Evolutionary conservation across 1,140 invertebrate genomes (phyloP), one percentile per base, ranked within the genome.

Genomic region (Trachelipus rathkii): DNA sequence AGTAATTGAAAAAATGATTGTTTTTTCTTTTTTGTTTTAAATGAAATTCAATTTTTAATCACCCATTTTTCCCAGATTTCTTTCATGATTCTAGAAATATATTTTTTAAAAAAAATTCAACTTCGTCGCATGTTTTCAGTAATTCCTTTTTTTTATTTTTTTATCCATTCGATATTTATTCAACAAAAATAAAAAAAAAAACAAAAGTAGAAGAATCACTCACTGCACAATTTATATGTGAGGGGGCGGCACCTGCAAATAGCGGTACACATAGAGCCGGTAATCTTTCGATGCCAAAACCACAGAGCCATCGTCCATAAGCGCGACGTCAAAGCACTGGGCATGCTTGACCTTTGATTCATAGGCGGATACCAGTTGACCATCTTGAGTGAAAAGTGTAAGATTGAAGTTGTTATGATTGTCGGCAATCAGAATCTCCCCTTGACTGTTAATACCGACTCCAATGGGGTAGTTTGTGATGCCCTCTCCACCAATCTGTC

Each of bases 321-420:
- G 89, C 11, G 97, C 95, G 33, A 99, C 96, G 85, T 99, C 97
- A 86, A 99, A 99, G 87, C 97, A 99, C 85, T 99, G 97, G 33
- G 97, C 97, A 85, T 99, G 97, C 86, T 99, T 99, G 68, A 99
- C 97, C 86, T 99, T 99, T 83, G 94, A 97, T 85, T 99, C 97
- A 53, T 99, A 87, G 6, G 97, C 97, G 13, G 95, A 97, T 10
- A 99, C 92, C 79, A 99, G 87, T 82, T 95, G 93, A 0, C 97
- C 97, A 82, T 99, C 95, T 86, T 97, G 94, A 10, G 94, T 95
- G 87, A 96, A 96, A 83, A 99, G 96, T 72, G 97, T 99, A 84
- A 99, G 86, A 85, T 99, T 99, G 88, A 99, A 99, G 86, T 99
- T 99, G 88, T 99, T 99, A 87, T 99, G 97, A 87, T 99, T 99